Percentiles rank a stretch among this genome's conserved stretches.
Evolutionary conservation across 1,140 invertebrate genomes (phyloP).

Genomic region (Apis cerana): DNA sequence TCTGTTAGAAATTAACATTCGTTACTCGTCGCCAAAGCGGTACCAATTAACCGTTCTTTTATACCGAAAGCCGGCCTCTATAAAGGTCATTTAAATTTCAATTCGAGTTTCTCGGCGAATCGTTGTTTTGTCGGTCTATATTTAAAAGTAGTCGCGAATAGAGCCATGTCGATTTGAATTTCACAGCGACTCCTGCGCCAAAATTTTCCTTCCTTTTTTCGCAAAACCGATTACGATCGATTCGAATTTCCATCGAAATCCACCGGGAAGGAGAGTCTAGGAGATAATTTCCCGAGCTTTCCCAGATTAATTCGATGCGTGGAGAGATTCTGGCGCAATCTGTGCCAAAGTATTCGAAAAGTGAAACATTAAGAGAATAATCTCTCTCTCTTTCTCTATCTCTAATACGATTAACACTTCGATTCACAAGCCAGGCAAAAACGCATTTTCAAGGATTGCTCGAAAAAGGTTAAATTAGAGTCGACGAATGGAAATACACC

Average conservation of each 20-base stretch:
- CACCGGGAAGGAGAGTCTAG: background rate
- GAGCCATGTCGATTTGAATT: background rate
- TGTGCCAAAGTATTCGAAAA: slow-evolving; percentile 26
- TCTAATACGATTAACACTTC: slow-evolving; percentile 37
- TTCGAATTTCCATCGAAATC: background rate
- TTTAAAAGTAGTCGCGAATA: background rate
- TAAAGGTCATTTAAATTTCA: slow-evolving; percentile 25
- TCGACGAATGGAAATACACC: background rate
- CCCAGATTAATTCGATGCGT: background rate
- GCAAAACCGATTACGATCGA: background rate
- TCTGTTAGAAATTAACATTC: slow-evolving; percentile 9
- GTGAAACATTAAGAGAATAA: slow-evolving; percentile 31
- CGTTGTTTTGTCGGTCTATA: background rate
- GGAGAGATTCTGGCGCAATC: background rate
- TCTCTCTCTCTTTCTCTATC: background rate
- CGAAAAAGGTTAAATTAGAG: slow-evolving; percentile 1
- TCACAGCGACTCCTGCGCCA: background rate
- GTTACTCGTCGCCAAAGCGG: background rate
- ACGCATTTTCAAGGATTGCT: slow-evolving; percentile 18
- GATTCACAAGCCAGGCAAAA: slow-evolving; percentile 6
- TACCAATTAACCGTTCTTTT: slow-evolving; percentile 12
- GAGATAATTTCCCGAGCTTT: background rate
- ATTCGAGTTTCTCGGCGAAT: background rate
- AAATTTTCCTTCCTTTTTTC: background rate
- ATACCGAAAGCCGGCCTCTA: background rate